phyloP scores from a whole-genome alignment of 2,113 vertebrate genomes.

The Papio anubis region DNA sequence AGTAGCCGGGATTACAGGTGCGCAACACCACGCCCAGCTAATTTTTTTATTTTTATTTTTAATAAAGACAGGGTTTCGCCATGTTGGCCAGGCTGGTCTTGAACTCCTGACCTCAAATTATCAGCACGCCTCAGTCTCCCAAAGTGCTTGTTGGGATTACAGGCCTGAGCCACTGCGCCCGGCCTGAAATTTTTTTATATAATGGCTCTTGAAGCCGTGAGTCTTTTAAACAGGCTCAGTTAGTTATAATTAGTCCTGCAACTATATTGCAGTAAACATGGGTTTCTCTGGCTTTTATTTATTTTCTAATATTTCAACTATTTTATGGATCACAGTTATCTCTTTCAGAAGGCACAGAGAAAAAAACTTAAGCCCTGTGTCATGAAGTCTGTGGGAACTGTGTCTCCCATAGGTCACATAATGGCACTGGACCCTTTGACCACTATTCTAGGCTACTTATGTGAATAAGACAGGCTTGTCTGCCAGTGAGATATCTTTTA shows the following conservation, averaged over 20 bases:
- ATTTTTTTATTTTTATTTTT: no score
- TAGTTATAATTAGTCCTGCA: not conserved
- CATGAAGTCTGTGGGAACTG: not conserved
- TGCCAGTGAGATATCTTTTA: not conserved
- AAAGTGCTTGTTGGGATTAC: no score
- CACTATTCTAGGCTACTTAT: not conserved
- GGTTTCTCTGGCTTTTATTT: not conserved
- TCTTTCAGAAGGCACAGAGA: conserved; percentile 13
- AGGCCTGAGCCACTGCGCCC: no score
- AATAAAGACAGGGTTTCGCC: no score
- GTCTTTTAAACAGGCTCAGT: not conserved
- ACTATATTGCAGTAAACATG: not conserved
- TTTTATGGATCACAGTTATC: not conserved
- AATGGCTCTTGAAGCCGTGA: not conserved
- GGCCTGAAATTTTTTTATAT: not conserved
- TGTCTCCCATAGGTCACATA: not conserved
- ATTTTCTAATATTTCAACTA: not conserved
- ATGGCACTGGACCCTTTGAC: not conserved
- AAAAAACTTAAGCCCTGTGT: not conserved
- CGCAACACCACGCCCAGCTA: no score
- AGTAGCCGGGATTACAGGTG: no score
- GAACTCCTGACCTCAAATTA: no score
- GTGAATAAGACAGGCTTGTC: not conserved
- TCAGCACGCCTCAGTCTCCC: no score
- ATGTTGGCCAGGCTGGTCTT: no score